These are phyloP conservation scores for Zaprionus davidi DNA, from an alignment of 1,140 invertebrate species.

Conservation along the genomic window DNA sequence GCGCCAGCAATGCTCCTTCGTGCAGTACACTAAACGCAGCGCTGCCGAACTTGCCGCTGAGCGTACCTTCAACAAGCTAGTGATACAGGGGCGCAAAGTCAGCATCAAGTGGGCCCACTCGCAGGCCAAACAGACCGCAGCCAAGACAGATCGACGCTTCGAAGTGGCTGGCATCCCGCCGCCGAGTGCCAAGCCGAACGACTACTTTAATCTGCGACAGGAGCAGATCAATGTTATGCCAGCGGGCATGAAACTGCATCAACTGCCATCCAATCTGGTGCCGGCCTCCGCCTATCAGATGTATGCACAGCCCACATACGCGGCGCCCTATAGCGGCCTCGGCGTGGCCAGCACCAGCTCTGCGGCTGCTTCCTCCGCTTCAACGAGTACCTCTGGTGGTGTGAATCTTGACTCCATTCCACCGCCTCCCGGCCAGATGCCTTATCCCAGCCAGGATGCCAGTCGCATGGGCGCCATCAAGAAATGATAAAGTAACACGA, in stretches of 20 bases:
- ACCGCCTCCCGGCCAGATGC: constrained; percentile 86
- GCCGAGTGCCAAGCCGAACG: constrained; percentile 86
- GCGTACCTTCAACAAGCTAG: constrained; percentile 97
- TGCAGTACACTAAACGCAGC: constrained; percentile 95
- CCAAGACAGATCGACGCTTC: constrained; percentile 83
- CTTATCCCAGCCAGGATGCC: constrained; percentile 98
- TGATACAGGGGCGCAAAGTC: constrained; percentile 92
- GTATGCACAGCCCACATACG: constrained; percentile 86
- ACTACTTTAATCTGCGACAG: constrained; percentile 92
- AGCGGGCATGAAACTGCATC: constrained; percentile 84
- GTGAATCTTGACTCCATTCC: constrained; percentile 84
- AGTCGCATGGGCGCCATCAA: constrained; percentile 28
- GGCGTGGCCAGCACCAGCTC: constrained; percentile 84
- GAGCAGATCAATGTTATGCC: constrained; percentile 86
- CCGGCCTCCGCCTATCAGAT: constrained; percentile 85
- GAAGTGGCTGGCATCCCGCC: constrained; percentile 96
- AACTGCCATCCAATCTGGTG: constrained; percentile 86
- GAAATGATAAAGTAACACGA: constrained; percentile 2
- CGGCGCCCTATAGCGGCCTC: constrained; percentile 78
- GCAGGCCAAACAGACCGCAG: constrained; percentile 88
- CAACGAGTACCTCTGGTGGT: constrained; percentile 49
- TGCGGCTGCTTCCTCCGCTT: constrained; percentile 60
- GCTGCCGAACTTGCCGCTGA: constrained; percentile 97
- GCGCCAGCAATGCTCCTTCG: constrained; percentile 98
- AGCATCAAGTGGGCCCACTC: constrained; percentile 99